Conservation (phyloP, 92 coral and sea anemone genomes). For the Zoanthus solanderi region DNA sequence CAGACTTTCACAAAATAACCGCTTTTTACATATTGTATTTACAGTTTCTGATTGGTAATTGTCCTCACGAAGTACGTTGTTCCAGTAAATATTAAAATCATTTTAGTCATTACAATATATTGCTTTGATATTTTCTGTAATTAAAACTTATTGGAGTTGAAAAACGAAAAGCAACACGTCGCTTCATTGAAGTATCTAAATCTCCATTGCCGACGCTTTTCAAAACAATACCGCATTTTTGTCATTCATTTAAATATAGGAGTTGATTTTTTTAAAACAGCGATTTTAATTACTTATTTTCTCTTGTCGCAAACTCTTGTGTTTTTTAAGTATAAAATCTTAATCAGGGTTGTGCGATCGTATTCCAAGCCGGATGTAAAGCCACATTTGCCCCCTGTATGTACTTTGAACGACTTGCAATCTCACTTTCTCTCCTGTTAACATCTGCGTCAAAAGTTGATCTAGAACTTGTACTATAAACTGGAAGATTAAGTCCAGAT, state of each 20-base stretch:
- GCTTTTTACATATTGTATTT: constrained; percentile 60
- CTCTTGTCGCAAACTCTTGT: not conserved
- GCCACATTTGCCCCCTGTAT: constrained; percentile 74
- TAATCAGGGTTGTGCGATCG: constrained; percentile 70
- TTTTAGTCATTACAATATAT: constrained; percentile 57
- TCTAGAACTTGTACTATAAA: constrained; percentile 60
- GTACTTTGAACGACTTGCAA: constrained; percentile 69
- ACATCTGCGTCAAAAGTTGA: constrained; percentile 63
- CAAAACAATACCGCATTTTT: not conserved
- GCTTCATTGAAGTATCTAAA: constrained; percentile 19
- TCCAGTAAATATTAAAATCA: constrained; percentile 52
- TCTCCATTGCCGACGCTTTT: not conserved
- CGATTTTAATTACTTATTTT: not conserved
- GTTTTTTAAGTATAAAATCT: not conserved
- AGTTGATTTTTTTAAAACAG: not conserved
- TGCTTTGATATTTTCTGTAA: constrained; percentile 48
- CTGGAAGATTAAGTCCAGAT: constrained; percentile 65
- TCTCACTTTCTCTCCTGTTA: constrained; percentile 54
- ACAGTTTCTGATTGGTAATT: constrained; percentile 60
- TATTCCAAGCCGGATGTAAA: constrained; percentile 80
- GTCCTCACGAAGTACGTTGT: constrained; percentile 31
- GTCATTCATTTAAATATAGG: not conserved
- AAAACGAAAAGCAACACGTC: constrained; percentile 39
- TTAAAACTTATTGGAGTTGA: constrained; percentile 48
- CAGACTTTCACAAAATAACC: constrained; percentile 51